phyloP scores from a whole-genome alignment of 2,113 vertebrate genomes.

The Amphiprion percula region DNA sequence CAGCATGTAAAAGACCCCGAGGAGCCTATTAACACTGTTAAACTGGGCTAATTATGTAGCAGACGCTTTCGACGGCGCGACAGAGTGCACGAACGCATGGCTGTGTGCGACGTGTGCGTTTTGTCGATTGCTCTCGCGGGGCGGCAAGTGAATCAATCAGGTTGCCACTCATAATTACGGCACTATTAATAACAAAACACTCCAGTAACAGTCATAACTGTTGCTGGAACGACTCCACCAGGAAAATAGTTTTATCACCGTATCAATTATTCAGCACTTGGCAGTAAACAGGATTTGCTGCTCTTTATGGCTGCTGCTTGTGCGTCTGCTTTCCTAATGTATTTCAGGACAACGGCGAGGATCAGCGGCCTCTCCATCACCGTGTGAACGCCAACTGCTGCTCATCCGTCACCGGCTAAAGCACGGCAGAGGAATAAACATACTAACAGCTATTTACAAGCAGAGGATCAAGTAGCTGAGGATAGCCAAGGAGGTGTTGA shows the following conservation, averaged over 20 bases:
- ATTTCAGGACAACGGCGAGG: slow-evolving; percentile 46
- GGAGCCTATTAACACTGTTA: slow-evolving; percentile 73
- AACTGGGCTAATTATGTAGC: slow-evolving; percentile 76
- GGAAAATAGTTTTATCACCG: slow-evolving; percentile 64
- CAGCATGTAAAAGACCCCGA: slow-evolving; percentile 45
- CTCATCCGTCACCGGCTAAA: slow-evolving; percentile 52
- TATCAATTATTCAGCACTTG: slow-evolving; percentile 69
- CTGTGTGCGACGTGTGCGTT: slow-evolving; percentile 21
- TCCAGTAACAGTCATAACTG: slow-evolving; percentile 31
- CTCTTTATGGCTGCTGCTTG: slow-evolving; percentile 43
- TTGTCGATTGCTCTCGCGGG: slow-evolving; percentile 47
- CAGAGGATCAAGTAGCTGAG: slow-evolving; percentile 21
- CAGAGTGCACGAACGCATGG: background rate
- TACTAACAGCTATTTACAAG: slow-evolving; percentile 42
- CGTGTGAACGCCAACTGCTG: slow-evolving; percentile 58
- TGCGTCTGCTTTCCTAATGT: slow-evolving; percentile 47
- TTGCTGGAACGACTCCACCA: slow-evolving; percentile 48
- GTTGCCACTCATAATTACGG: slow-evolving; percentile 66
- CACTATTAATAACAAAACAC: slow-evolving; percentile 69
- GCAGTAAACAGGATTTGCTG: slow-evolving; percentile 59
- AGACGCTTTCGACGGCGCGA: slow-evolving; percentile 48
- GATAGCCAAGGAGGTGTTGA: slow-evolving; percentile 25
- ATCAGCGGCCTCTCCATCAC: slow-evolving; percentile 59
- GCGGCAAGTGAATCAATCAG: slow-evolving; percentile 64
- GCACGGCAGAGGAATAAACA: slow-evolving; percentile 38